Percentiles rank a stretch among this genome's conserved stretches.
These are phyloP conservation scores for Sus scrofa DNA, from an alignment of 2,113 vertebrate species.

Conservation along the genomic window T2T-Sscrofa CM000824.6:49008501-49009000, in stretches of 20 bases:
- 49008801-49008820: conserved; percentile 17
- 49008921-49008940: neutral
- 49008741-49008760: conserved; percentile 15
- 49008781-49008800: neutral
- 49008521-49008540: conserved; percentile 83
- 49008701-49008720: neutral
- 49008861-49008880: neutral
- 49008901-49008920: neutral
- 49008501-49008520: conserved; percentile 84
- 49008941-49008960: neutral
- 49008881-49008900: neutral
- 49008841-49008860: neutral
- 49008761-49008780: conserved; percentile 75
- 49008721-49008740: conserved; percentile 60
- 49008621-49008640: conserved; percentile 79
- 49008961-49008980: neutral
- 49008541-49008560: conserved; percentile 84
- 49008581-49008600: conserved; percentile 88
- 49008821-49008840: neutral
- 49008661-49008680: neutral
- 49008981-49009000: neutral
- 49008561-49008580: conserved; percentile 85
- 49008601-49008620: conserved; percentile 75
- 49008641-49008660: conserved; percentile 54
- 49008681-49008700: neutral